Base-by-base conservation (phyloP, 2,888 invertebrate species). In the Tenthredo notha region DNA sequence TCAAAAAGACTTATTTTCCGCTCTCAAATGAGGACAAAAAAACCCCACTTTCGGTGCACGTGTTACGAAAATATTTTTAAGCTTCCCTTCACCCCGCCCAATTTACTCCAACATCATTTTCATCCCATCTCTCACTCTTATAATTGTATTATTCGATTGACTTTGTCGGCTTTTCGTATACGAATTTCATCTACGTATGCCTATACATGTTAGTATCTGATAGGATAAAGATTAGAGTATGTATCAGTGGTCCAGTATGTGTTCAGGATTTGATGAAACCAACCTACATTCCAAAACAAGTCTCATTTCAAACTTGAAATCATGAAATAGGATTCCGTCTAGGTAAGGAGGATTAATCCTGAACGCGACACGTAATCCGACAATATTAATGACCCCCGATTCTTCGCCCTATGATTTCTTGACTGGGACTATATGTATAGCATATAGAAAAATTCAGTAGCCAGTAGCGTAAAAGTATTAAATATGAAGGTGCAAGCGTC, bases 331-430 rank as follows among this genome's bases (percentile, higher is more conserved):
- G 92, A 92, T 92, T 92, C 91, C 90, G 89, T 43, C 40, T 43
- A 43, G 40, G 33, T 25, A 29, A 15, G 72, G 88, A 88, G 90
- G 91, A 92, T 92, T 92, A 92, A 92, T 92, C 91, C 91, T 88
- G 90, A 86, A 88, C 88, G 90, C 88, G 58, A 80, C 88, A 89
- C 91, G 92, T 93, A 93, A 93, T 93, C 93, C 92, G 92, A 93
- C 92, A 92, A 92, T 92, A 93, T 93, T 92, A 93, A 93, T 92
- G 93, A 92, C 90, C 91, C 87, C 86, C 89, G 91, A 92, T 91
- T 91, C 90, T 87, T 87, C 86, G 86, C 84, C 88, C 88, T 86
- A 88, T 74, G 72, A 74, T 74, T 74, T 21, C 72, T 43, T 21
- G 72, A 74, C 72, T 74, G 74, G 78, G 6, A 37, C 37, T 85